Evolutionary conservation across 2,113 vertebrate genomes (phyloP).

Genomic region (Corapipo altera): DNA sequence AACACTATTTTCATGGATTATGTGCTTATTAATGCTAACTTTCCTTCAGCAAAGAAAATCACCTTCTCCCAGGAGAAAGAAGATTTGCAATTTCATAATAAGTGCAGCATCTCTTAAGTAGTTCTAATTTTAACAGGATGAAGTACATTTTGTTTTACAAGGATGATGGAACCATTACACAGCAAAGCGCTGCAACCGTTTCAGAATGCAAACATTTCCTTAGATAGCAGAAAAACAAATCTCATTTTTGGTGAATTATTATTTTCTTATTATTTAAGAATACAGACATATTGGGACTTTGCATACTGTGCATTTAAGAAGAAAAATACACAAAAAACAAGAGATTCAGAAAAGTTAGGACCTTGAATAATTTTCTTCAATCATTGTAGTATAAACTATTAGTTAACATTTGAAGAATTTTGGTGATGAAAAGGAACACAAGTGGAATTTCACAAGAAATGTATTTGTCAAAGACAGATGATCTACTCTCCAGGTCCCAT

Average conservation of each 20-base stretch:
- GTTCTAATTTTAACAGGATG: slow-evolving; percentile 41
- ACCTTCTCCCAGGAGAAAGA: slow-evolving; percentile 15
- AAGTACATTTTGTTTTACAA: slow-evolving; percentile 14
- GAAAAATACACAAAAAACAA: not conserved
- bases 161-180: not conserved
- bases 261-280: not conserved
- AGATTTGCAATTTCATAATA: not conserved
- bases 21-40: not conserved
- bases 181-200: not conserved
- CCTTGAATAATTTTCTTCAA: not conserved
- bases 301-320: not conserved
- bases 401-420: not conserved
- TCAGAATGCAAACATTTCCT: not conserved
- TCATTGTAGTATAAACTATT: not conserved
- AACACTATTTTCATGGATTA: slow-evolving; percentile 3
- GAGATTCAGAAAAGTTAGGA: not conserved
- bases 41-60: slow-evolving; percentile 23
- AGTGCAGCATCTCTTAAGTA: not conserved
- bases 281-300: not conserved
- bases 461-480: not conserved
- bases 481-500: not conserved
- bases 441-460: not conserved
- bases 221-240: not conserved
- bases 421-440: not conserved
- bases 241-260: not conserved